Base-by-base conservation (phyloP, 2,113 vertebrate species). In the Pelecanoides urinatrix region DNA sequence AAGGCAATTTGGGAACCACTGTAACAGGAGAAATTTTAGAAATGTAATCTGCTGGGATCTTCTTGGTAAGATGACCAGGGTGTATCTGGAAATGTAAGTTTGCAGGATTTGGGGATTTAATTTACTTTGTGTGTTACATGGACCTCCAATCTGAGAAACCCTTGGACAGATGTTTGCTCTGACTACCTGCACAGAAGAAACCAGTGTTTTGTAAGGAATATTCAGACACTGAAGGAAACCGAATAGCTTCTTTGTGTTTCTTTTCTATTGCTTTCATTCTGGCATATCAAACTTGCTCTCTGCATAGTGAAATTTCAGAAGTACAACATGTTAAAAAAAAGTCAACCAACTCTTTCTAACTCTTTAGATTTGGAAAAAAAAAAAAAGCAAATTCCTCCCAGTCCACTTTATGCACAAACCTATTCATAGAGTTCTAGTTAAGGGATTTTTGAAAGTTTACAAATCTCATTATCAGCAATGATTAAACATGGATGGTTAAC, bases 401-500 rank as follows among this genome's bases (percentile, higher is more conserved):
- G n/a, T 86, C 61, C 4, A 5, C 66, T 91, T 90, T 92, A 90
- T 61, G 45, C 59, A 82, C 53, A 94, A 72, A 65, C 36, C 65
- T 93, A 72, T 82, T 83, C 84, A 88, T 27, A 89, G 75, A 87
- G 49, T 70, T 96, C 86, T 95, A 86, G 76, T 86, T 94, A 87
- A 82, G 29, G 77, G 19, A 79, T 92, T 78, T 92, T 94, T 82
- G n/a, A 63, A 95, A 52, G 73, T 92, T 50, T 94, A 88, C 63
- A 94, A 91, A 96, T 93, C 84, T 96, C 68, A 95, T 91, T 97
- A 86, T 80, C 32, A 91, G 23, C 38, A 92, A 83, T 89, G 87
- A 96, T 97, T 96, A 97, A 95, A 79, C 90, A 95, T 55, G 53
- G 95, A 92, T 96, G 88, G 92, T 95, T 94, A 97, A 89, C 78